Evolutionary conservation across 2,797 vertebrate genomes (phyloP).

Genomic region (Setipinna tenuifilis): DNA sequence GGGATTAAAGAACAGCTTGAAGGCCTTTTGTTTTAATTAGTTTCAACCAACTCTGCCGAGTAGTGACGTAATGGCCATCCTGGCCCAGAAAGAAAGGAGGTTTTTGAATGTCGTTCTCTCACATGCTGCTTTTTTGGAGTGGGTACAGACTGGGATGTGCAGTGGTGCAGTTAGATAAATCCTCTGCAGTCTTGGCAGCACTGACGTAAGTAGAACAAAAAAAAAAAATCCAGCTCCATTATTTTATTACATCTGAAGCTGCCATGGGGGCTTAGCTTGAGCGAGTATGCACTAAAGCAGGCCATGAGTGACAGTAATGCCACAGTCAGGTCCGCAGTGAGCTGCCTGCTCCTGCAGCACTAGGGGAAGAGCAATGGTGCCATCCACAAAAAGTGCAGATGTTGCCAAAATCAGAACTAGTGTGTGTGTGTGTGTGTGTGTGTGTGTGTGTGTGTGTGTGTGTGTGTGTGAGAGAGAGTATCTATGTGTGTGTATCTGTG

Average conservation of each 20-base stretch:
- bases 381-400: background rate
- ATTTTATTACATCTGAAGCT: background rate
- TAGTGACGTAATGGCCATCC: background rate
- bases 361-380: background rate
- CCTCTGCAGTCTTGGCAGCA: background rate
- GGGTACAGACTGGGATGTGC: background rate
- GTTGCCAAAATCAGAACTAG: background rate
- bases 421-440: background rate
- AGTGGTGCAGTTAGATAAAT: background rate
- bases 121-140: background rate
- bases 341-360: background rate
- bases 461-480: background rate
- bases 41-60: background rate
- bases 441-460: background rate
- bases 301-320: background rate
- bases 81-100: background rate
- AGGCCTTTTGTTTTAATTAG: slow-evolving; percentile 24
- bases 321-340: background rate
- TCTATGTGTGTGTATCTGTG: background rate
- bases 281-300: background rate
- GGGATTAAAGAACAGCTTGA: background rate
- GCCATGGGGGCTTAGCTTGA: background rate
- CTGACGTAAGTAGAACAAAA: background rate
- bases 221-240: background rate
- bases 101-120: background rate